phyloP scores from a whole-genome alignment of 2,888 invertebrate genomes.

The Coecobrya sp. region DNA sequence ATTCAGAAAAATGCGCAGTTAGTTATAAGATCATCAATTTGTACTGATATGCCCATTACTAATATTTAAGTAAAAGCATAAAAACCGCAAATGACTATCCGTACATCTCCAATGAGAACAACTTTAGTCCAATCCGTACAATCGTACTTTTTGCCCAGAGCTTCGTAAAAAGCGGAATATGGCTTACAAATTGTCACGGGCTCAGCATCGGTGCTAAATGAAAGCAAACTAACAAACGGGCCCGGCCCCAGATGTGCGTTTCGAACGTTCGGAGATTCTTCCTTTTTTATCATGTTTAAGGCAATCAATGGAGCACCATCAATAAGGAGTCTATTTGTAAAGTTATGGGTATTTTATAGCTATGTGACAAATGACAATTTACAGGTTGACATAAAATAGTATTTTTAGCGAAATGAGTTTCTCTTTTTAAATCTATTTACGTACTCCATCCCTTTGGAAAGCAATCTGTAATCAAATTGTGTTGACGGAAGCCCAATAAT shows the following conservation, averaged over 20 bases:
- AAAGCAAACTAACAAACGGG: constrained; percentile 59
- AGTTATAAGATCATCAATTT: neutral
- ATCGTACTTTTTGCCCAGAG: constrained; percentile 39
- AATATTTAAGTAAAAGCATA: no score
- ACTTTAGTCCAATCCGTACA: constrained; percentile 46
- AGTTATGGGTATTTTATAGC: no score
- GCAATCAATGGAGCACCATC: constrained; percentile 68
- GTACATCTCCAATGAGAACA: constrained; percentile 79
- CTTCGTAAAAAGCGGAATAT: constrained; percentile 52
- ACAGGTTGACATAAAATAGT: no score
- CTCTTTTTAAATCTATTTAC: neutral
- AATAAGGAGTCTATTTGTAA: constrained; percentile 64
- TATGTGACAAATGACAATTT: no score
- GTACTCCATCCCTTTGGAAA: constrained; percentile 76
- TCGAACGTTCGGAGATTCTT: constrained; percentile 31
- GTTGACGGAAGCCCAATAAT: constrained; percentile 77
- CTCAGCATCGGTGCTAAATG: constrained; percentile 67
- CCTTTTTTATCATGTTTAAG: constrained; percentile 52
- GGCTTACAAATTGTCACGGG: constrained; percentile 70
- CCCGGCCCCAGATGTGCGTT: constrained; percentile 59
- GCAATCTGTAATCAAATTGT: constrained; percentile 71
- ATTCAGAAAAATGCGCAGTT: constrained; percentile 6
- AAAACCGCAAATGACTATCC: neutral
- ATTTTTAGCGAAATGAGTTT: no score
- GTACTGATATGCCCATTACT: no score